These are phyloP conservation scores for Notolabrus celidotus DNA, from an alignment of 2,797 vertebrate genomes.

Conservation along the genomic window DNA sequence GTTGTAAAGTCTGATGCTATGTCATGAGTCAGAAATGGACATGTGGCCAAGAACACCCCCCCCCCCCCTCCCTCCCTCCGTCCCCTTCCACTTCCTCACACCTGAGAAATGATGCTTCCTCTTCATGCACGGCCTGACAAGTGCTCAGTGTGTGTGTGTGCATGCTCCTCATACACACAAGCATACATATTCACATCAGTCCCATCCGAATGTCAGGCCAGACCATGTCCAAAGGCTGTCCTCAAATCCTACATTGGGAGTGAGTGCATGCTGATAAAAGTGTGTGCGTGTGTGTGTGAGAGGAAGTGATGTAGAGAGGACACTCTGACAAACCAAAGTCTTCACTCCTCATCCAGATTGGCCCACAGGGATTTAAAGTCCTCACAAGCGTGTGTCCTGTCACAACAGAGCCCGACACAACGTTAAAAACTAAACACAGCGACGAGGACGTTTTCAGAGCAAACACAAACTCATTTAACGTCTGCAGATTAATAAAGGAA, in stretches of 20 bases:
- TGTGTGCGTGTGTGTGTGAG: constrained; percentile 21
- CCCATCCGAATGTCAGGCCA: constrained; percentile 63
- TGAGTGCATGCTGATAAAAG: constrained; percentile 56
- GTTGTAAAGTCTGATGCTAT: constrained; percentile 49
- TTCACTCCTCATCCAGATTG: constrained; percentile 61
- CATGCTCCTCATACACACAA: constrained; percentile 79
- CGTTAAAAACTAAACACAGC: constrained; percentile 28
- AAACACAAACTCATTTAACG: constrained; percentile 39
- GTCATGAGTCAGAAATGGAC: constrained; percentile 79
- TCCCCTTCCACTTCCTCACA: constrained; percentile 39
- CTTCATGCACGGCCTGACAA: constrained; percentile 80
- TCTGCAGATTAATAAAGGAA: constrained; percentile 38
- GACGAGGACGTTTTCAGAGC: constrained; percentile 31
- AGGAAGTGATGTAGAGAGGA: constrained; percentile 80
- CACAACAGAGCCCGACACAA: constrained; percentile 27
- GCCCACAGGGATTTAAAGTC: constrained; percentile 58
- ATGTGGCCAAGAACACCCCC: constrained; percentile 60
- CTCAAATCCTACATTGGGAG: constrained; percentile 83
- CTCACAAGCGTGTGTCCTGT: constrained; percentile 49
- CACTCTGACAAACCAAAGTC: constrained; percentile 71
- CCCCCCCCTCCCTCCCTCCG: not conserved
- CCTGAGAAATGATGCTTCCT: constrained; percentile 37
- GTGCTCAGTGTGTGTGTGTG: constrained; percentile 43
- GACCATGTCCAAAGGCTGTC: constrained; percentile 80
- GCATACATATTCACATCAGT: constrained; percentile 74